Evolutionary conservation across 2,113 vertebrate species (phyloP), one percentile per base, ranked within the genome.

Genomic region (Petrocephalus microphthalmus): DNA sequence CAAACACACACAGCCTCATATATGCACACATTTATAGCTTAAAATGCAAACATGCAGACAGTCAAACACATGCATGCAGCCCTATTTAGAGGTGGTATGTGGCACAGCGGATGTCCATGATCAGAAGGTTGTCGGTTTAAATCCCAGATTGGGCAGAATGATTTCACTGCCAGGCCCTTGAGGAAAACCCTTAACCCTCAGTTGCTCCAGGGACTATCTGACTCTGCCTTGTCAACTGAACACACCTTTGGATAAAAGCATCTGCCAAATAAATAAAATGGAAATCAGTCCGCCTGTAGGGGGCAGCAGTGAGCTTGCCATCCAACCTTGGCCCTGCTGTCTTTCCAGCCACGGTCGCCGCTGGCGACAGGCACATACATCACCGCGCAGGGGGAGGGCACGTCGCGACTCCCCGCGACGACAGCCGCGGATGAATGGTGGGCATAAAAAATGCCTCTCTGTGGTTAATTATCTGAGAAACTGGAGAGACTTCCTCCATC

Each of bases 351-450:
- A 85, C 53, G 25, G 25, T 25, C 52, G 22, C 25, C 47, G 5
- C n/a, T n/a, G 60, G 47, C 67, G 47, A 87, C 87, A 87, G 47
- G 42, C 47, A 71, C 56, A 87, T 67, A 64, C 56, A 87, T 87
- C 86, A 64, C 86, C 4, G 33, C 2, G 19, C 5, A 10, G 90
- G 86, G 82, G 91, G 94, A 93, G 94, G 94, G 81, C 81, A 85
- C 29, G 17, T 19, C 25, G 29, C 51, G 29, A 54, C 84, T 85
- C 84, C 84, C 52, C 84, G 52, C 84, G 10, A 54, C 53, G 84
- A 52, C 51, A 85, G 84, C 25, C 15, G 52, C 25, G 84, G 84
- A 85, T 85, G 51, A 85, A 85, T 29, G 84, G 51, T 56, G 22
- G 51, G 53, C 29, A 51, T 54, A 56, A 85, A 85, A 29, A 49